Conservation (phyloP, 2,888 invertebrate species). For the Leptopilina drosophilae region DNA sequence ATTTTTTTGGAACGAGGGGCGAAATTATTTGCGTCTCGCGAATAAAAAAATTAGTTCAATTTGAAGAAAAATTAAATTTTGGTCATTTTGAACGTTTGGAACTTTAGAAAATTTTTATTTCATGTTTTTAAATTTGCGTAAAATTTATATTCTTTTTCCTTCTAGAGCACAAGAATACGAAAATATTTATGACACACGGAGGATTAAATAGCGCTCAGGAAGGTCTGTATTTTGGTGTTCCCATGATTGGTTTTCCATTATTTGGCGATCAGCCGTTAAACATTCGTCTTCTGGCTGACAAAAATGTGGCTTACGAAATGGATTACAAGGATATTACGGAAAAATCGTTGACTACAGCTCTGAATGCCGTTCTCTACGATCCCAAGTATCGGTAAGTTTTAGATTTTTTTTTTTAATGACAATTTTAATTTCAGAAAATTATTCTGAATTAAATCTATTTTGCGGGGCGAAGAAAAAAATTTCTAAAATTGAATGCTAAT, state of each 20-base stretch:
- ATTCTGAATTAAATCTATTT: background rate
- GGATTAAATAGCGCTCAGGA: conserved; percentile 64
- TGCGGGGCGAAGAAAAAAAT: conserved; percentile 43
- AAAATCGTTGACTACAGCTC: conserved; percentile 57
- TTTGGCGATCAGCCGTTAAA: conserved; percentile 62
- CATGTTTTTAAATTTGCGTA: too few species aligned
- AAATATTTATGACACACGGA: conserved; percentile 68
- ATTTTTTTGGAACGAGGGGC: too few species aligned
- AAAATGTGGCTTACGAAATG: conserved; percentile 51
- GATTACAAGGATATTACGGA: conserved; percentile 59
- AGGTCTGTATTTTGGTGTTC: conserved; percentile 61
- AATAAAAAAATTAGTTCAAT: too few species aligned
- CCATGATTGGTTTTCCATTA: conserved; percentile 63
- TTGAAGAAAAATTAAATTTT: too few species aligned
- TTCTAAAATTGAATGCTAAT: too few species aligned
- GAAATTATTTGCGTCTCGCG: too few species aligned
- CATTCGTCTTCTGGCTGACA: conserved; percentile 58
- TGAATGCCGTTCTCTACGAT: conserved; percentile 62
- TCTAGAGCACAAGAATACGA: conserved; percentile 61
- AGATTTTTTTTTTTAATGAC: background rate
- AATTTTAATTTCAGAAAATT: background rate
- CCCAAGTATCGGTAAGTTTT: conserved; percentile 39
- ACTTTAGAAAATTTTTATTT: too few species aligned
- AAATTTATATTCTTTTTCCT: too few species aligned
- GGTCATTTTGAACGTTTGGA: too few species aligned